Percentiles rank a stretch among this genome's conserved stretches.
Evolutionary conservation across 2,797 vertebrate species (phyloP).

Genomic region (Pseudocheirus occidentalis): DNA sequence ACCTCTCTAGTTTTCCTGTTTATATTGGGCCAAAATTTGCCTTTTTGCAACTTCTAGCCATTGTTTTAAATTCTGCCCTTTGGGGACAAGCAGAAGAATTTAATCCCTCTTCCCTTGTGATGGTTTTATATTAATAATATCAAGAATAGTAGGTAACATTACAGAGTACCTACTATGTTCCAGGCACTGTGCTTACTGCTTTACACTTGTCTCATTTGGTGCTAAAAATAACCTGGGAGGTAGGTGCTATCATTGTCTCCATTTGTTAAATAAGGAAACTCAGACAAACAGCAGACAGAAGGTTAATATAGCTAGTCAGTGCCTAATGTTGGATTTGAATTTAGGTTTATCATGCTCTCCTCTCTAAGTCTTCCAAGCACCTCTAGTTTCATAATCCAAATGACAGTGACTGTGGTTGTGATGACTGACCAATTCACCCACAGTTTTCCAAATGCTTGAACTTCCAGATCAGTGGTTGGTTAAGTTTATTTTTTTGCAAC

Average conservation of each 20-base stretch:
- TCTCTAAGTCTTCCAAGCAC: constrained; percentile 50
- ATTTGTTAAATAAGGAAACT: not conserved
- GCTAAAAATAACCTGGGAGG: not conserved
- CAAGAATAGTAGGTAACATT: not conserved
- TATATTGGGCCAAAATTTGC: not conserved
- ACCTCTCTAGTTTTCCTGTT: not conserved
- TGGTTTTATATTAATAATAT: not conserved
- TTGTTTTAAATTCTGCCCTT: not conserved
- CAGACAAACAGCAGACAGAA: not conserved
- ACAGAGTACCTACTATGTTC: not conserved
- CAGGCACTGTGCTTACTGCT: not conserved
- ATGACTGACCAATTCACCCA: constrained; percentile 79
- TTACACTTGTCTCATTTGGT: not conserved
- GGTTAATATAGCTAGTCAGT: not conserved
- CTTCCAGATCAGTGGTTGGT: constrained; percentile 23
- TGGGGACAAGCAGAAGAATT: not conserved
- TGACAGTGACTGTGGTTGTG: constrained; percentile 78
- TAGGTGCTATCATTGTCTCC: not conserved
- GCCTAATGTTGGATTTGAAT: not conserved
- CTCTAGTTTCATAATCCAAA: constrained; percentile 72
- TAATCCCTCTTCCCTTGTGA: not conserved
- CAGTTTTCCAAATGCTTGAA: constrained; percentile 75
- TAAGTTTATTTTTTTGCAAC: constrained; percentile 54
- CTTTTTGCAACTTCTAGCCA: not conserved
- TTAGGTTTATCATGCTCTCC: not conserved